Conservation (phyloP, 1,140 invertebrate genomes). For the Drosophila malerkotliana region DNA sequence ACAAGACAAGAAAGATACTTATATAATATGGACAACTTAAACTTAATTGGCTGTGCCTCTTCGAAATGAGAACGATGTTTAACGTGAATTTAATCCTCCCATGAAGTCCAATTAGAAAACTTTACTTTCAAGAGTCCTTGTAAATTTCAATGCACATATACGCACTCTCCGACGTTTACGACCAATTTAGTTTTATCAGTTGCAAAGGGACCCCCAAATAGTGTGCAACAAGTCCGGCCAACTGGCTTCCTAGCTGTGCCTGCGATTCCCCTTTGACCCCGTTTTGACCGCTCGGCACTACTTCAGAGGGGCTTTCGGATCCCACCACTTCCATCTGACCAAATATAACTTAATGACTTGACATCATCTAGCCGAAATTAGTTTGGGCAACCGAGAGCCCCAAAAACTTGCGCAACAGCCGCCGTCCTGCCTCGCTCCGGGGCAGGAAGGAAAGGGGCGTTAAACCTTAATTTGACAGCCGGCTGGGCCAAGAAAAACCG, state of each 20-base stretch:
- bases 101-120: constrained; percentile 24
- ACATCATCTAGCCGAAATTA: constrained; percentile 59
- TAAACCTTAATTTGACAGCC: constrained; percentile 68
- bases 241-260: constrained; percentile 4
- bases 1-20: too few species aligned
- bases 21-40: neutral
- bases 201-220: neutral
- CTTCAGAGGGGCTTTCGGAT: constrained; percentile 1
- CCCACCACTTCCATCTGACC: constrained; percentile 27
- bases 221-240: constrained; percentile 44
- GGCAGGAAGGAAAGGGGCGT: constrained; percentile 11
- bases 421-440: neutral
- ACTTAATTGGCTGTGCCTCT: neutral
- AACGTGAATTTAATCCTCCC: constrained; percentile 11
- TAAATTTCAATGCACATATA: constrained; percentile 5
- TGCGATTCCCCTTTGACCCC: constrained; percentile 6
- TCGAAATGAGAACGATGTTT: neutral
- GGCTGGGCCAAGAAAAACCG: constrained; percentile 2
- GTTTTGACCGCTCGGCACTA: constrained; percentile 1
- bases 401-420: constrained; percentile 41
- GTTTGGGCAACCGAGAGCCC: constrained; percentile 31
- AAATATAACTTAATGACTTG: constrained; percentile 58
- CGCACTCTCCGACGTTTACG: constrained; percentile 9
- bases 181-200: constrained; percentile 17
- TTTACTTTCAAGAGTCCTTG: constrained; percentile 16